Conservation (phyloP, 2,113 vertebrate species). For the Ivindomyrus marchei region DNA sequence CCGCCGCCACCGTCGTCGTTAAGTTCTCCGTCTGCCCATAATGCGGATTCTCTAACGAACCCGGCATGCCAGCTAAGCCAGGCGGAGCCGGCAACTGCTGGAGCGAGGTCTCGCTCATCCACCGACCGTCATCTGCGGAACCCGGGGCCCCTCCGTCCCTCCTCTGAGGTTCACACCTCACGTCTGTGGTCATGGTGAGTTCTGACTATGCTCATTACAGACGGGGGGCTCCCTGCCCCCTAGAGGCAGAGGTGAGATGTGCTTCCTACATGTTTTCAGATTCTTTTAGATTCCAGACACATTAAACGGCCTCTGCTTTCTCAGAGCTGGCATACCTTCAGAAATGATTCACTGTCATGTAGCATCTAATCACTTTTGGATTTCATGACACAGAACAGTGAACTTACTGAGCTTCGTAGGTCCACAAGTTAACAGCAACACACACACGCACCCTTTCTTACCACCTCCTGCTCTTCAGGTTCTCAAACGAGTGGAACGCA, state of each 20-base stretch:
- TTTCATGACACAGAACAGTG: background rate
- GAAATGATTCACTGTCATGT: background rate
- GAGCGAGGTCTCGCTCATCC: background rate
- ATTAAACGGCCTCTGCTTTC: background rate
- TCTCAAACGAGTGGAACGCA: background rate
- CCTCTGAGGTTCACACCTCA: background rate
- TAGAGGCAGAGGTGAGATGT: background rate
- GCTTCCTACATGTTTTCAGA: background rate
- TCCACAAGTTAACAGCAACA: background rate
- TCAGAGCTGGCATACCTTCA: background rate
- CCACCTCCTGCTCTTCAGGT: background rate
- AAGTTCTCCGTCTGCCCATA: background rate
- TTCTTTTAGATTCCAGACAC: background rate
- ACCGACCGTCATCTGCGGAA: background rate
- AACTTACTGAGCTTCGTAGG: background rate
- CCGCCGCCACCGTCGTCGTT: background rate
- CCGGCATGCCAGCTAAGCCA: background rate
- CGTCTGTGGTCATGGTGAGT: background rate
- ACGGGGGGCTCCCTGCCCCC: background rate
- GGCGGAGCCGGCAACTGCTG: background rate
- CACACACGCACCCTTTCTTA: background rate
- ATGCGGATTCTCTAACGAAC: background rate
- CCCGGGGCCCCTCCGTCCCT: background rate
- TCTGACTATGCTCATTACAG: background rate
- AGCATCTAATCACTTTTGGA: background rate